Evolutionary conservation across 1,140 invertebrate species (phyloP), one percentile per base, ranked within the genome.

Genomic region (Aricia agestis): DNA sequence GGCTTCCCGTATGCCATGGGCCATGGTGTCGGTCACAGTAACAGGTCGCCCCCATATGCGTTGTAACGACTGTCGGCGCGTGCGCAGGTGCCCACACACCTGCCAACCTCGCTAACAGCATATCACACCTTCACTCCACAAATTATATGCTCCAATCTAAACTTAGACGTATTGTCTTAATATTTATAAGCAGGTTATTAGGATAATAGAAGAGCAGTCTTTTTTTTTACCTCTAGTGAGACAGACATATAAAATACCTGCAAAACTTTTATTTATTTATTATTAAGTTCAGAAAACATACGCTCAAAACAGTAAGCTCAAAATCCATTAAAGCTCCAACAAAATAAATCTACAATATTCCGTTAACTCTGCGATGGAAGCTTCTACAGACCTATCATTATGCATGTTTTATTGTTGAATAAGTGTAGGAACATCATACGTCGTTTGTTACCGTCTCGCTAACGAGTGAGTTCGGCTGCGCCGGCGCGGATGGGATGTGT

Each of bases 51-150:
- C 73, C 74, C 80, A 76, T 74, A 76, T 76, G 78, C 78, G 81
- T 87, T 87, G 87, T 89, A 87, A 87, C 87, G 82, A 76, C 75
- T 70, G 79, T 52, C 84, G 81, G 78, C 86, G 81, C 86, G 84
- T 84, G 86, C 86, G 88, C 88, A 89, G 86, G 87, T 89, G 88
- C 69, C 77, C 66, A 66, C 63, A 74, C 88, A 90, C 87, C 87
- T 89, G 88, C 86, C 80, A 71, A 85, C 74, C 72, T 71, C 75
- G 78, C 82, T 85, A 84, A 86, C 68, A 74, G 75, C 81, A 86
- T 84, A 77, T 75, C 76, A 77, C 75, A 75, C 79, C 59, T 63
- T 63, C 18, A 19, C 45, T 19, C 6, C 17, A 19, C 59, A 3
- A 63, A 10, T 63, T 19, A 63, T 17, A 63, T 25, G 19, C 59